Conservation (phyloP, 2,797 vertebrate species). For the Labeo calbasu region DNA sequence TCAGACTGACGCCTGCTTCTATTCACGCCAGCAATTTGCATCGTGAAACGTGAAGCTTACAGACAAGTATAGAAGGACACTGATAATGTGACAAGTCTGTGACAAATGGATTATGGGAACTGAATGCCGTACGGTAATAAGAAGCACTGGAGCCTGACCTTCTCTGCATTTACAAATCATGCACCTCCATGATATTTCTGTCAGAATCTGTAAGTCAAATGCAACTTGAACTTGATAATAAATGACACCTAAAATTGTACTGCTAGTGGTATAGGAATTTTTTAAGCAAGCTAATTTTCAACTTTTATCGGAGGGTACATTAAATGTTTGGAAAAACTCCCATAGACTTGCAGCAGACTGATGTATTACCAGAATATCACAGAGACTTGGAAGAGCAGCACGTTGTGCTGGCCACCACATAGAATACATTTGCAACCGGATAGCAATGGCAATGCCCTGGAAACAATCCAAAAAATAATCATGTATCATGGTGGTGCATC, state of each 20-base stretch:
- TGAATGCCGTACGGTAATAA: background rate
- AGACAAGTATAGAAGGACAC: background rate
- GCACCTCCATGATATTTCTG: background rate
- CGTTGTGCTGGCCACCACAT: too few relatives aligned
- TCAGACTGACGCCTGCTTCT: slow-evolving; percentile 17
- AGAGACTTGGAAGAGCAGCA: too few relatives aligned
- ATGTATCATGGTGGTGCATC: too few relatives aligned
- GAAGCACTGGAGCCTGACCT: background rate
- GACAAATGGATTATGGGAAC: slow-evolving; percentile 3
- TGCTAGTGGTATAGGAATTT: background rate
- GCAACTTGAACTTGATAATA: too few relatives aligned
- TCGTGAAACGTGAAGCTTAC: background rate
- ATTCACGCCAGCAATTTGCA: slow-evolving; percentile 46
- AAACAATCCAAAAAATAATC: too few relatives aligned
- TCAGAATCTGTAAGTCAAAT: background rate
- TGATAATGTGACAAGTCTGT: background rate
- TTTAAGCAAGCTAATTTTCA: too few relatives aligned
- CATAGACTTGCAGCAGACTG: too few relatives aligned
- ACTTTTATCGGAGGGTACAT: too few relatives aligned
- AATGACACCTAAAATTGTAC: background rate
- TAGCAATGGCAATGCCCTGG: too few relatives aligned
- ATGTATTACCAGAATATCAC: too few relatives aligned
- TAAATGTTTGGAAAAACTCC: too few relatives aligned
- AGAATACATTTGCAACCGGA: too few relatives aligned
- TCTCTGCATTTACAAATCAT: background rate